Base-by-base conservation (phyloP, 23 tunicate species). In the Halocynthia roretzi region DNA sequence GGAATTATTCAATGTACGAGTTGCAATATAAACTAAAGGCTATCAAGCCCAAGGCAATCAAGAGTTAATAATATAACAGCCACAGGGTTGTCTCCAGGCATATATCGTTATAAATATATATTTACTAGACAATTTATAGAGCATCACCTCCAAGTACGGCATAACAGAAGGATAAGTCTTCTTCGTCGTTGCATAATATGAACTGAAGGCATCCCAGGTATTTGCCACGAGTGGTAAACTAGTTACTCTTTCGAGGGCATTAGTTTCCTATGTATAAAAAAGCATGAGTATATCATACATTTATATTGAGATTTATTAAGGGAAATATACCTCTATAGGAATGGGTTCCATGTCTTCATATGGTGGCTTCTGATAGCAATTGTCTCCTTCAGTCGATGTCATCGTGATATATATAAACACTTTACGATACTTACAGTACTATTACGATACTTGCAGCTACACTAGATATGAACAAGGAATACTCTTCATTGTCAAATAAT, bases 161-260 rank as follows among this genome's bases (percentile, higher is more conserved):
- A 87, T 81, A 0, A 88, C 87, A 53, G 74, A 67, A 6, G 95
- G 95, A 79, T 88, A 83, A 52, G 87, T 54, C 53, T 88, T 79
- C 77, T 88, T 88, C 61, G 80, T 69, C 57, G 80, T 7, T 6
- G 75, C 18, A 71, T 88, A 88, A 61, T 88, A 88, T 7, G 82
- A 51, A 6, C 81, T 74, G 69, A 88, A 31, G 21, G 78, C 80
- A 75, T 79, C 81, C 84, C 83, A 83, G 49, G 95, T 88, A 53
- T 86, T 77, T 8, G 76, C 76, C n/a, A 88, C 84, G 12, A 88
- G 54, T 4, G 95, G 95, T 14, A 88, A 22, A 12, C 67, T 83
- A 67, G 54, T 81, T 48, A 88, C 95, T 54, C 95, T 62, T 54
- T 83, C 61, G 10, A 88, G 50, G 7, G 87, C 95, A 78, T 88